phyloP scores from a whole-genome alignment of 23 tunicate species.

The Ascidia mentula region DNA sequence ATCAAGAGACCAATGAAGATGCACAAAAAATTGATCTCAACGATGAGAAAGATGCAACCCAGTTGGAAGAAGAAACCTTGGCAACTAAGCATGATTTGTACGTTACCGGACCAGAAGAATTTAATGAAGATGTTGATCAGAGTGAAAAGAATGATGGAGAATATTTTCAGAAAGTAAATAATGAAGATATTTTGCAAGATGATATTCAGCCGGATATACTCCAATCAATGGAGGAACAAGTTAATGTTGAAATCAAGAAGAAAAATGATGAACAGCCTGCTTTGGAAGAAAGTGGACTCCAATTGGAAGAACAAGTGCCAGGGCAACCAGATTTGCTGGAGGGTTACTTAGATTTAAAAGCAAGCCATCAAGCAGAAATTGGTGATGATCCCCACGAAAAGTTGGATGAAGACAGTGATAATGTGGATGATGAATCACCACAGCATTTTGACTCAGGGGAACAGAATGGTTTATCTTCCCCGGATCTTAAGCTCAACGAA shows the following conservation, averaged over 20 bases:
- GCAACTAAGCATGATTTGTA: not conserved
- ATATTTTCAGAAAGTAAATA: not conserved
- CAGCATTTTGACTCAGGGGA: not conserved
- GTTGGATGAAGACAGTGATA: not conserved
- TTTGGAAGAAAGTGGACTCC: no score
- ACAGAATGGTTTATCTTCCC: not conserved
- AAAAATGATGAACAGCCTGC: no score
- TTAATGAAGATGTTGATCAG: not conserved
- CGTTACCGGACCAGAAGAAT: no score
- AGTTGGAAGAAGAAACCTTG: not conserved
- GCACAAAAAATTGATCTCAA: not conserved
- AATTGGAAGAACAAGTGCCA: no score
- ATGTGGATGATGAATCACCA: not conserved
- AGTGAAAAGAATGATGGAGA: not conserved
- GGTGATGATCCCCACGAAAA: no score
- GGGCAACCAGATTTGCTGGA: no score
- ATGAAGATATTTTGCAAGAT: no score
- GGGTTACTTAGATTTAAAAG: no score
- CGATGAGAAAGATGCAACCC: constrained; percentile 10
- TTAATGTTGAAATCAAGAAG: no score
- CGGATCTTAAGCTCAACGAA: not conserved
- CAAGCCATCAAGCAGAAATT: no score
- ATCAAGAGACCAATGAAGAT: not conserved
- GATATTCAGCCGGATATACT: no score
- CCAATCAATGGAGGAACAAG: no score